phyloP scores from a whole-genome alignment of 2,888 invertebrate genomes.

The Campoletis raptor region DNA sequence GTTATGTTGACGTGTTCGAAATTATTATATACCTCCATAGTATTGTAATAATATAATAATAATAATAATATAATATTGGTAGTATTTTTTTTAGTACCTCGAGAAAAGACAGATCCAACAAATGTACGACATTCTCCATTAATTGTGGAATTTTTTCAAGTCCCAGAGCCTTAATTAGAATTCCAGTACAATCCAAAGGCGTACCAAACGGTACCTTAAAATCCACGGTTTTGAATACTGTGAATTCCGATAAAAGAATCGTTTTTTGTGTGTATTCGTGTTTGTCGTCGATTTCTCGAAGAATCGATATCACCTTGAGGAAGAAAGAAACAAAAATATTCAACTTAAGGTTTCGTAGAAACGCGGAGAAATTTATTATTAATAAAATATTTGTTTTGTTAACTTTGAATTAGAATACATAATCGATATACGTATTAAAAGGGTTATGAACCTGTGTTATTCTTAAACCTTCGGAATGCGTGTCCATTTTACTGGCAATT shows the following conservation, averaged over 20 bases:
- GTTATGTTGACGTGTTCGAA: neutral
- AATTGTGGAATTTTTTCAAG: conserved; percentile 68
- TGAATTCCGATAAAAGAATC: conserved; percentile 76
- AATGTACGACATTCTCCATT: conserved; percentile 65
- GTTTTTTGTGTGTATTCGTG: conserved; percentile 71
- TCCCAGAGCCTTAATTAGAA: conserved; percentile 72
- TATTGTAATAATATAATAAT: no score
- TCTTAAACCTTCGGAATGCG: conserved; percentile 71
- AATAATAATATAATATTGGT: no score
- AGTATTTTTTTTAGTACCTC: conserved; percentile 71
- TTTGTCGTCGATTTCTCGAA: conserved; percentile 73
- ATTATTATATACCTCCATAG: no score
- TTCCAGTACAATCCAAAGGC: conserved; percentile 74
- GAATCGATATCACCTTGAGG: conserved; percentile 74
- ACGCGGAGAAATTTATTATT: neutral
- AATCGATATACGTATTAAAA: no score
- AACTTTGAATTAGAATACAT: no score
- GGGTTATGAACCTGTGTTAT: conserved; percentile 75
- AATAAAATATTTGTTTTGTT: no score
- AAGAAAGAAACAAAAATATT: neutral
- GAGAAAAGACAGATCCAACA: conserved; percentile 77
- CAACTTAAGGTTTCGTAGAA: neutral
- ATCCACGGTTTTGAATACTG: conserved; percentile 77
- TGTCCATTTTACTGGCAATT: conserved; percentile 81
- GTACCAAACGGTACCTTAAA: conserved; percentile 74